Evolutionary conservation across 1,140 invertebrate species (phyloP), one percentile per base, ranked within the genome.

Genomic region (Lerema accius): DNA sequence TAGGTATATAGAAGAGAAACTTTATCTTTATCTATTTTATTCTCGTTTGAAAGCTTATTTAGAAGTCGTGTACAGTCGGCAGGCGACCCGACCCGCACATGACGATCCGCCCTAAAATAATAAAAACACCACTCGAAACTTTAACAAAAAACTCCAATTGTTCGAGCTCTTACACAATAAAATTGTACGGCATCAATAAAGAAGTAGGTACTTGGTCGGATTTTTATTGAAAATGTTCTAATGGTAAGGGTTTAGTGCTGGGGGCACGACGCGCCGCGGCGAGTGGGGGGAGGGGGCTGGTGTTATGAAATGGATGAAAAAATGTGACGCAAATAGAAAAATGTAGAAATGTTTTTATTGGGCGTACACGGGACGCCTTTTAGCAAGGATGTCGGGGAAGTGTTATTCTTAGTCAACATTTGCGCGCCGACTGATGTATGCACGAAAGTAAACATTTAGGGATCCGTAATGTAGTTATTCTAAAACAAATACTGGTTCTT

Each of bases 221-320:
- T 48, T 48, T 13, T 48, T 48, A 48, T 48, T 48, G 39, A 48
- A 48, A 48, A 28, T 23, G 45, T 48, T 48, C n/a, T 28, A 48
- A 40, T 13, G 14, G 16, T 13, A 14, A 48, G 45, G 43, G 45
- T 28, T 28, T 14, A 19, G 1, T n/a, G 4, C 45, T 11, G 45
- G 40, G 15, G 14, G 15, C 42, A 19, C 16, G 45, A 48, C n/a
- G 45, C 14, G 40, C 9, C 2, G 13, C 13, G 19, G n/a, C 17
- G 45, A 14, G 23, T 19, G 17, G 13, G 14, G 45, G n/a, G 13
- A 26, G 13, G 17, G 9, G 23, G 23, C 13, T 26, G 28, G 45
- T 26, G 45, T 26, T 48, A 28, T 48, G 45, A 48, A 48, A 48
- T 48, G 45, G 45, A 48, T 48, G 45, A 48, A 48, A 28, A 48